Evolutionary conservation across 2,113 vertebrate genomes (phyloP), one percentile per base, ranked within the genome.

Genomic region (Ophthalmolycus amberensis): DNA sequence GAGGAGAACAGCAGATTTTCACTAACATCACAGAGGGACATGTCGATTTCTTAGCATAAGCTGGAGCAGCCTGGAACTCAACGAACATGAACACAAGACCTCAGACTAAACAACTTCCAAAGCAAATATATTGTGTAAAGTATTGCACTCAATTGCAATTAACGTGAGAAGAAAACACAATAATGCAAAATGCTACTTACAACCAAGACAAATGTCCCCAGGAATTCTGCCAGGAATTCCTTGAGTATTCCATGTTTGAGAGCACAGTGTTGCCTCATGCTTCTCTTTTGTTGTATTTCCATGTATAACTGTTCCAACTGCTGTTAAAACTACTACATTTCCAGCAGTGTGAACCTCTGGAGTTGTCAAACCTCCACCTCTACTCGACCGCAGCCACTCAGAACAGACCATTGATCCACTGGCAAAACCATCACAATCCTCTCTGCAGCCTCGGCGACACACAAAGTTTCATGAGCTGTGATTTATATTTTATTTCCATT

Each of bases 201-300:
- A 73, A 99, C 96, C 94, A 99, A 29, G 80, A 98, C 92, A 83
- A 97, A 97, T 0, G 98, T 99, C 65, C 97, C 98, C 88, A 99
- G 93, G 93, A 99, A 96, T 92, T 99, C 98, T 0, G 97, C 96
- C 80, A 99, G 91, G 4, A 94, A 96, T 95, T 98, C 97, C 94
- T 97, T 99, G 63, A 94, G 80, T 87, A 97, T 81, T 75, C 90
- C 85, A 94, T 96, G 97, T 94, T 96, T 97, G 80, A 99, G 90
- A 78, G 90, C 92, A 88, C 96, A 94, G 90, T 92, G 97, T 79
- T 95, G 94, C 90, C 95, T 97, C 95, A 96, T 96, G 84, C 80
- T 95, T 86, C 85, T 95, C 77, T 83, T 83, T 18, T 65, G 87
- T 50, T 91, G 83, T 82, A 38, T 80, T 75, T 92, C 92, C 90